Conservation (phyloP, 2,797 vertebrate species). For the Megaceryle alcyon region DNA sequence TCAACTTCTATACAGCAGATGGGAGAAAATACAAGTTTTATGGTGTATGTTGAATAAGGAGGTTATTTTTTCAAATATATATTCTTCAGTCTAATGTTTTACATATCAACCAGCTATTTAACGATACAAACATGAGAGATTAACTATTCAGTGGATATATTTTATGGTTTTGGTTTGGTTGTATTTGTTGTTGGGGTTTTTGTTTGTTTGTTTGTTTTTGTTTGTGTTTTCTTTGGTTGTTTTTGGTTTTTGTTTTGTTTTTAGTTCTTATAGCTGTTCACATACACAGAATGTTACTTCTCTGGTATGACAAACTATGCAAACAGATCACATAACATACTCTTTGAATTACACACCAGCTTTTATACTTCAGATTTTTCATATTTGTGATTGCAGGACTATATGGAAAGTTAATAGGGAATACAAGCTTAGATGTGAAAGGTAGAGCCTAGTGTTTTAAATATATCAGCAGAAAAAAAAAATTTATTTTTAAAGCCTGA, state of each 20-base stretch:
- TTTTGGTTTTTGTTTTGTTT: not conserved
- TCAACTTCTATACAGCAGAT: slow-evolving; percentile 21
- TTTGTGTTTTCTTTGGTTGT: too few species aligned
- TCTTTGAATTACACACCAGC: not conserved
- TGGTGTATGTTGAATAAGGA: not conserved
- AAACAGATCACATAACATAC: not conserved
- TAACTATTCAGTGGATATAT: not conserved
- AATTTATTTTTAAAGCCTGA: not conserved
- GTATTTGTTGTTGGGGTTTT: too few species aligned
- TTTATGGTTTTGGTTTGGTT: not conserved
- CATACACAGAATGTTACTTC: not conserved
- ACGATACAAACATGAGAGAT: not conserved
- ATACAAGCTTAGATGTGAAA: not conserved
- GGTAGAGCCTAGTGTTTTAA: not conserved
- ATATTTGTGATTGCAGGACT: not conserved
- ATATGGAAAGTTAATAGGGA: not conserved
- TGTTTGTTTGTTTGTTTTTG: not conserved
- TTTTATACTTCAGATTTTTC: not conserved
- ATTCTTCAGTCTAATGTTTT: not conserved
- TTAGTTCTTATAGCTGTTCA: not conserved
- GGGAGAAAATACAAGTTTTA: slow-evolving; percentile 6
- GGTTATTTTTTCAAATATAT: not conserved
- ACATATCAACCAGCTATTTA: not conserved
- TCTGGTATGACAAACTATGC: not conserved
- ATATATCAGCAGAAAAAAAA: not conserved